Percentiles rank a stretch among this genome's conserved stretches.
Evolutionary conservation across 2,113 vertebrate species (phyloP).

Genomic region (Hemiprocne comata): DNA sequence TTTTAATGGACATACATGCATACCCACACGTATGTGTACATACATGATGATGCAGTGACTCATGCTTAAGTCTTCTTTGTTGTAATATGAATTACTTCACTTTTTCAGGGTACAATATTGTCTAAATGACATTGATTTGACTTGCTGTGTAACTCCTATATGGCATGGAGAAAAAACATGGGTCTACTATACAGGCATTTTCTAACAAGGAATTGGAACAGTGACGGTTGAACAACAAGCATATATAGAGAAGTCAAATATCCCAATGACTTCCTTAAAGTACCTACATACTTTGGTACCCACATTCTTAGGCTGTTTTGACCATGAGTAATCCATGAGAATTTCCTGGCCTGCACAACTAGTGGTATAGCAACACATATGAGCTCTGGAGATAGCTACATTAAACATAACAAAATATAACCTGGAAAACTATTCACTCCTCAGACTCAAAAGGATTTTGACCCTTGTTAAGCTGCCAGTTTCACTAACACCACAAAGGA

Average conservation of each 20-base stretch:
- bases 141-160: background rate
- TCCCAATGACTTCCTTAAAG: background rate
- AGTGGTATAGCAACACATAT: background rate
- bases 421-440: background rate
- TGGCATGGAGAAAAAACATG: rapidly evolving
- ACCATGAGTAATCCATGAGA: background rate
- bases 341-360: background rate
- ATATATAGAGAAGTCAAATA: background rate
- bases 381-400: background rate
- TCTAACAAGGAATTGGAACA: background rate
- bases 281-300: background rate
- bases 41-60: background rate
- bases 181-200: background rate
- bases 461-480: background rate
- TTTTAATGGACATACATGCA: background rate
- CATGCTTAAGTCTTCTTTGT: background rate
- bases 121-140: background rate
- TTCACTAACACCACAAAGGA: background rate
- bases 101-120: background rate
- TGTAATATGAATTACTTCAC: background rate
- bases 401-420: background rate
- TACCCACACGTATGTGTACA: background rate
- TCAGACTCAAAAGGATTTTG: background rate
- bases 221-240: background rate
- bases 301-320: background rate